Evolutionary conservation across 2,113 vertebrate genomes (phyloP).

Genomic region (Chaetodon trifascialis): DNA sequence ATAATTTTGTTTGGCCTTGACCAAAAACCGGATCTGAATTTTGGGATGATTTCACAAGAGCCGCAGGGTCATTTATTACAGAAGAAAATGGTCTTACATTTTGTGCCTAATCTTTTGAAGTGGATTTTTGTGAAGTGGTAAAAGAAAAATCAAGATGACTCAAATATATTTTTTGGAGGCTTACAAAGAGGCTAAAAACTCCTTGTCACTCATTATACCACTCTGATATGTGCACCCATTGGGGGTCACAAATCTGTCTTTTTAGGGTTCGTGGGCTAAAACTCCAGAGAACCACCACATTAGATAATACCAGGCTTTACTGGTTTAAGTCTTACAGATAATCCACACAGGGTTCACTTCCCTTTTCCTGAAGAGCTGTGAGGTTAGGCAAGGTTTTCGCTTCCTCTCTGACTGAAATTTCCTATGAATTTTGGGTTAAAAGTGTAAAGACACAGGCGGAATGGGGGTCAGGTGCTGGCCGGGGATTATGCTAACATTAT

Average conservation of each 20-base stretch:
- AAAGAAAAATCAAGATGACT: neutral
- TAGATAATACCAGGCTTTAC: neutral
- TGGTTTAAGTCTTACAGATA: constrained; percentile 23
- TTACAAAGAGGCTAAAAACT: neutral
- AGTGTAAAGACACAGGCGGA: constrained; percentile 62
- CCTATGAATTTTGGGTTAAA: constrained; percentile 11
- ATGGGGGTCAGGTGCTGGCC: neutral
- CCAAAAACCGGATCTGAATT: neutral
- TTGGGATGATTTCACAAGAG: neutral
- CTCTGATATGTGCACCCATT: neutral
- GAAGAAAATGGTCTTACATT: neutral
- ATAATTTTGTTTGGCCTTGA: neutral
- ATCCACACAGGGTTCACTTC: constrained; percentile 35
- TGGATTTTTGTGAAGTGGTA: neutral
- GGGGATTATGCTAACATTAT: constrained; percentile 68
- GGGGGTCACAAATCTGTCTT: constrained; percentile 20
- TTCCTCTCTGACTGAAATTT: constrained; percentile 8
- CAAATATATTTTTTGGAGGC: neutral
- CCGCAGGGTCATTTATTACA: neutral
- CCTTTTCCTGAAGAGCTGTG: constrained; percentile 1
- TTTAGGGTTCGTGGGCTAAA: constrained; percentile 15
- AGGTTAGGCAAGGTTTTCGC: neutral
- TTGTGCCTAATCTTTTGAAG: neutral
- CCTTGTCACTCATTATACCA: neutral
- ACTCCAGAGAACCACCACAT: neutral